Evolutionary conservation across 2,797 vertebrate genomes (phyloP).

Genomic region (Morus bassanus): DNA sequence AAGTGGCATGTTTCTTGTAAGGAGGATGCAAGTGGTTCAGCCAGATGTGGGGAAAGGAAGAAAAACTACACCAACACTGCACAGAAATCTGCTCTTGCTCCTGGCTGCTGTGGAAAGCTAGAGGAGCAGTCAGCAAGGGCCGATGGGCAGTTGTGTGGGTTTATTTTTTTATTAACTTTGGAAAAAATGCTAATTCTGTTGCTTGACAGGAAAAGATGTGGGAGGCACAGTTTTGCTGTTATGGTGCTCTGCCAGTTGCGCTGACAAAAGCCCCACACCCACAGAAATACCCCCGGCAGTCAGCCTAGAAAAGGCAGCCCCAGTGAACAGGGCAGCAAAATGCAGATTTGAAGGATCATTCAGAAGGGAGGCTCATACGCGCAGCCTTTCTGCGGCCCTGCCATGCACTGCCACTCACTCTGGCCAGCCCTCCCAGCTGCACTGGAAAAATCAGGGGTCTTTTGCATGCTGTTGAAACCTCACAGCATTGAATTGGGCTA

Average conservation of each 20-base stretch:
- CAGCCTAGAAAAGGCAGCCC: neutral
- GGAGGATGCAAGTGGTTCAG: constrained; percentile 9
- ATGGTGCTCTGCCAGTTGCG: neutral
- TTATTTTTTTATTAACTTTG: neutral
- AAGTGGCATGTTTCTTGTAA: neutral
- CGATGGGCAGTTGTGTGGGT: neutral
- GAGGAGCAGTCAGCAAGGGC: neutral
- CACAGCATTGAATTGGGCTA: neutral
- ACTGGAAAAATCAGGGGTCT: neutral
- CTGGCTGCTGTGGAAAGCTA: neutral
- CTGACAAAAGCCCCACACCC: neutral
- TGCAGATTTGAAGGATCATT: neutral
- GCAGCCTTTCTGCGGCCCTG: neutral
- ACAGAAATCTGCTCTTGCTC: neutral
- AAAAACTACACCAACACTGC: neutral
- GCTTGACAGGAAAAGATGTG: neutral
- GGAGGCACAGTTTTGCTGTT: neutral
- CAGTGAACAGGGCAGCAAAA: neutral
- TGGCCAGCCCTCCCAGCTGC: neutral
- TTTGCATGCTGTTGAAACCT: neutral
- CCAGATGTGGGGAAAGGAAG: neutral
- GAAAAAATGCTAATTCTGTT: neutral
- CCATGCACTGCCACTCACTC: neutral
- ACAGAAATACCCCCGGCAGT: neutral
- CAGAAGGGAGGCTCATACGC: neutral